Conservation (phyloP, 2,888 invertebrate genomes). For the Drosophila kambysellisi region DNA sequence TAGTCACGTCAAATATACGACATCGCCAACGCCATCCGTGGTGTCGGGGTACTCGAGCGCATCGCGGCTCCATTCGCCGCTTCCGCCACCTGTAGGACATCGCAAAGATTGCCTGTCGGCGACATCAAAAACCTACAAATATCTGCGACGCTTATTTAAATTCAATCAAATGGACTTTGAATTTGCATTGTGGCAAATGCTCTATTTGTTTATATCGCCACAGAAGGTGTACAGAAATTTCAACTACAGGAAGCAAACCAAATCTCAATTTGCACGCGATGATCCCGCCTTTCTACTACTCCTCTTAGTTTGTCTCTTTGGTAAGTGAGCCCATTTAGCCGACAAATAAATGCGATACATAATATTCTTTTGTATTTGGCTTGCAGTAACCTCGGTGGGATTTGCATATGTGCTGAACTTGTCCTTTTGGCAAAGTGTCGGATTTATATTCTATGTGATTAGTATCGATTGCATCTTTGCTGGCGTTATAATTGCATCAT, state of each 20-base stretch:
- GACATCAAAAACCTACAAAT: constrained; percentile 94
- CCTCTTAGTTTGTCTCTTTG: constrained; percentile 92
- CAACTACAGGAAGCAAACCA: constrained; percentile 98
- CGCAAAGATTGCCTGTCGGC: constrained; percentile 92
- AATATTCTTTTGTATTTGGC: neutral
- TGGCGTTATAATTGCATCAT: constrained; percentile 93
- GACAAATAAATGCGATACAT: neutral
- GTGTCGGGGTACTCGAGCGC: constrained; percentile 78
- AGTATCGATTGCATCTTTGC: constrained; percentile 97
- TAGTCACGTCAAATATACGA: constrained; percentile 70
- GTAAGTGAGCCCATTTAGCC: constrained; percentile 85
- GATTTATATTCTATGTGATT: constrained; percentile 95
- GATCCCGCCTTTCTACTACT: constrained; percentile 99
- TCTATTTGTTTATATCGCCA: constrained; percentile 96
- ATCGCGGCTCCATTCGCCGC: constrained; percentile 88
- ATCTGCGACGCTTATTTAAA: constrained; percentile 92
- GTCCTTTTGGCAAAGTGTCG: constrained; percentile 89
- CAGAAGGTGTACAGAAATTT: constrained; percentile 99
- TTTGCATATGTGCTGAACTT: constrained; percentile 93
- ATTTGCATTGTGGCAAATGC: constrained; percentile 99
- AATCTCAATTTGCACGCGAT: constrained; percentile 99
- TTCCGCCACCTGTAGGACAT: constrained; percentile 89
- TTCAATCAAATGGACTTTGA: constrained; percentile 99
- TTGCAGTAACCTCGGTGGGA: constrained; percentile 93
- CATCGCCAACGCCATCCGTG: constrained; percentile 76